Evolutionary conservation across 2,797 vertebrate genomes (phyloP).

Genomic region (Sciurus carolinensis): DNA sequence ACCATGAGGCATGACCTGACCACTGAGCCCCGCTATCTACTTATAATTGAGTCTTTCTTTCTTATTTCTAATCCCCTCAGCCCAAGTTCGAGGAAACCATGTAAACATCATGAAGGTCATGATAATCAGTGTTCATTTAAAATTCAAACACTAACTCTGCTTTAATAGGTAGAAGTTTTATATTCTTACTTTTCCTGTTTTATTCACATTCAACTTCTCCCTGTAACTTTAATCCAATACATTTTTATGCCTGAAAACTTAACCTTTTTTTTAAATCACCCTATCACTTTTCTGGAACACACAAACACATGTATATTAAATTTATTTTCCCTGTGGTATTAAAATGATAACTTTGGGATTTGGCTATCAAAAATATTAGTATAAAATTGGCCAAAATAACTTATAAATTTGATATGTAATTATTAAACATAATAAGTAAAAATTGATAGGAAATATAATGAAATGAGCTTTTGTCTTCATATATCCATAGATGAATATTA

Average conservation of each 20-base stretch:
- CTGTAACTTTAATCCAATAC: neutral
- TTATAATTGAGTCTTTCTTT: too few species aligned
- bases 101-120: too few species aligned
- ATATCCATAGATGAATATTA: neutral
- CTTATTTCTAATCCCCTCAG: too few species aligned
- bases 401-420: neutral
- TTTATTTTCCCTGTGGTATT: neutral
- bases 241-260: neutral
- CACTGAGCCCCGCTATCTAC: too few species aligned
- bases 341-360: conserved; percentile 11
- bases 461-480: neutral
- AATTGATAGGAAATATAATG: neutral
- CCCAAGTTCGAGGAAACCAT: too few species aligned
- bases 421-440: conserved; percentile 26
- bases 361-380: neutral
- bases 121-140: neutral
- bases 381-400: neutral
- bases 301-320: neutral
- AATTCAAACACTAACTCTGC: neutral
- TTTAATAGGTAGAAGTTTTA: conserved; percentile 12
- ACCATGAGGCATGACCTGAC: too few species aligned
- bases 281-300: neutral
- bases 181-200: neutral
- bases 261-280: neutral
- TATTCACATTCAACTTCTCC: neutral